Base-by-base conservation (phyloP, 1,140 invertebrate species). In the Steinernema khuongi region DNA sequence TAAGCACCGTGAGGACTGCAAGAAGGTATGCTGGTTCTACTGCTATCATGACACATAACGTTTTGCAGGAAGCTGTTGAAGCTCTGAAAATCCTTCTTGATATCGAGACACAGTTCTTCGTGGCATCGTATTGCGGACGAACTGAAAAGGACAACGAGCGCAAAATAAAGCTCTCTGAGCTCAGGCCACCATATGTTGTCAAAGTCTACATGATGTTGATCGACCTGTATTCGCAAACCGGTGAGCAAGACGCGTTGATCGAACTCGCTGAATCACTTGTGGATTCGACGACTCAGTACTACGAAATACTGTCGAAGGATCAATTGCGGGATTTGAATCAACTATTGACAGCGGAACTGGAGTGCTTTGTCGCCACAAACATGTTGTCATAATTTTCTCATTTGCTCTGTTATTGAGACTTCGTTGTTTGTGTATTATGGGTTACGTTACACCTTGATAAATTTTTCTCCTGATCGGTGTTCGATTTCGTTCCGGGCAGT, bases 351-450 rank as follows among this genome's bases (percentile, higher is more conserved):
- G 22, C 4, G 7, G 11, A 60, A 11, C 7, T 60, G 14, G 50
- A 60, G 50, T 60, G 22, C 50, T 60, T 17, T 22, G 50, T 60
- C 4, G 26, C 50, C 7, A 22, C 14, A 22, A 11, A 60, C 11
- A 60, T 60, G 50, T 17, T 60, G 50, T 60, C 14, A 60, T 60
- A n/a, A n/a, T n/a, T n/a, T n/a, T n/a, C n/a, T n/a, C n/a, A n/a
- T 22, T 60, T 2, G 50, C 26, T 60, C 11, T 7, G 50, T 60
- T 60, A 7, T 60, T 60, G 50, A 4, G 14, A 4, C 4, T 60
- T 60, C 26, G 4, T 60, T n/a, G 26, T 17, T 26, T 60, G 50
- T 60, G 7, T n/a, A n/a, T 14, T 60, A 60, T 60, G 50, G 36
- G 36, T 41, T 41, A 11, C 7, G n/a, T 41, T 7, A 41, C 7